A percentile compares a stretch with the other conserved stretches of the same genome.
Evolutionary conservation across 1,140 invertebrate genomes (phyloP).

Genomic region (Zophobas atratus): DNA sequence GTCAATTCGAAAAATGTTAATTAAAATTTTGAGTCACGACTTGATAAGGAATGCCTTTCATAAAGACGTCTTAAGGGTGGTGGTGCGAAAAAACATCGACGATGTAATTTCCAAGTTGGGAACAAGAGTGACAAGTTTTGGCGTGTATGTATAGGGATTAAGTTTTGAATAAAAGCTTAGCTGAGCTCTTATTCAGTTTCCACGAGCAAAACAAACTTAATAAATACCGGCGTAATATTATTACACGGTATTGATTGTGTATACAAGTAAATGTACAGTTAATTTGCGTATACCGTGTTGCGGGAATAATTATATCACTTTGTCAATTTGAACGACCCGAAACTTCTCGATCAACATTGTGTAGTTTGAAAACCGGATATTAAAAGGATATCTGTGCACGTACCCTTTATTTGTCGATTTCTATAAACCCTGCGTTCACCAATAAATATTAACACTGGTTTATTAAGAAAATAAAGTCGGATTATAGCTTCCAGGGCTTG

Average conservation of each 20-base stretch:
- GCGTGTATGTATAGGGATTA: too few species aligned
- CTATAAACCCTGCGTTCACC: not conserved
- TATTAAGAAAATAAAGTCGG: not conserved
- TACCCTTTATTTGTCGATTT: conserved; percentile 22
- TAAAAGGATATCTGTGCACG: conserved; percentile 18
- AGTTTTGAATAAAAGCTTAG: not conserved
- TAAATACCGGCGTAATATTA: conserved; percentile 14
- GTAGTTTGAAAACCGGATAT: conserved; percentile 31
- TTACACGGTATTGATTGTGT: conserved; percentile 13
- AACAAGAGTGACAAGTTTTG: too few species aligned
- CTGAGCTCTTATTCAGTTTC: conserved; percentile 9
- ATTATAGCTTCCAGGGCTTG: not conserved
- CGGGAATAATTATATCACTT: conserved; percentile 42
- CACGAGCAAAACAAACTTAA: conserved; percentile 15
- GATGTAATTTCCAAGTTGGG: too few species aligned
- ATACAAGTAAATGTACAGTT: conserved; percentile 30
- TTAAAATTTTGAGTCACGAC: too few species aligned
- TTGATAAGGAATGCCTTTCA: too few species aligned
- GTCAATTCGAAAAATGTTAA: too few species aligned
- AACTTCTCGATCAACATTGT: conserved; percentile 36
- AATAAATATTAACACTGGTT: not conserved
- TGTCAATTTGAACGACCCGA: conserved; percentile 39
- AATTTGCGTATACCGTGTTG: conserved; percentile 37
- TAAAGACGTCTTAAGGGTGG: too few species aligned
- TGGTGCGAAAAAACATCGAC: too few species aligned